These are phyloP conservation scores for Triplophysa tibetana DNA, from an alignment of 2,113 vertebrate genomes.

Conservation along the genomic window DNA sequence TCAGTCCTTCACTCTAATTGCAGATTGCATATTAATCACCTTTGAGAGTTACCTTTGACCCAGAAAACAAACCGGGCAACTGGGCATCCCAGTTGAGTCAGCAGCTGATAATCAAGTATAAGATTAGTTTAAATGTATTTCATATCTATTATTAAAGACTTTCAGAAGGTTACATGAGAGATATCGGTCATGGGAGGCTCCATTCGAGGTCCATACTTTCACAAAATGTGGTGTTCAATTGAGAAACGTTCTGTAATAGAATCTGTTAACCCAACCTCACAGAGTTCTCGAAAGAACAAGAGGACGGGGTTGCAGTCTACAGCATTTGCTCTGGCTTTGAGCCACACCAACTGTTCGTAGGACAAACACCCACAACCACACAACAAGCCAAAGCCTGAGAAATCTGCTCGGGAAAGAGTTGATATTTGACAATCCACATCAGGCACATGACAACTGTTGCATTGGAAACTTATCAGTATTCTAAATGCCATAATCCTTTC, in stretches of 20 bases:
- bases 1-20: not conserved
- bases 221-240: constrained; percentile 4
- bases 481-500: constrained; percentile 14
- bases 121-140: no score
- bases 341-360: constrained; percentile 50
- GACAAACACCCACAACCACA: constrained; percentile 47
- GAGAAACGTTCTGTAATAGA: constrained; percentile 28
- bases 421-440: not conserved
- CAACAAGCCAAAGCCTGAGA: constrained; percentile 38
- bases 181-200: not conserved
- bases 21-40: not conserved
- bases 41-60: not conserved
- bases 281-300: constrained; percentile 23
- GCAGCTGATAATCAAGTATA: no score
- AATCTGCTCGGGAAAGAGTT: constrained; percentile 41
- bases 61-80: no score
- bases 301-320: constrained; percentile 27
- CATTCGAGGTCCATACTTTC: not conserved
- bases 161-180: not conserved
- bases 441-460: constrained; percentile 28
- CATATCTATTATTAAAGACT: no score
- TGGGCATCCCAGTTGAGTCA: no score
- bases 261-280: constrained; percentile 26
- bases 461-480: constrained; percentile 15
- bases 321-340: constrained; percentile 46